Conservation (phyloP, 2,797 vertebrate species). For the Sebastes itinus region DNA sequence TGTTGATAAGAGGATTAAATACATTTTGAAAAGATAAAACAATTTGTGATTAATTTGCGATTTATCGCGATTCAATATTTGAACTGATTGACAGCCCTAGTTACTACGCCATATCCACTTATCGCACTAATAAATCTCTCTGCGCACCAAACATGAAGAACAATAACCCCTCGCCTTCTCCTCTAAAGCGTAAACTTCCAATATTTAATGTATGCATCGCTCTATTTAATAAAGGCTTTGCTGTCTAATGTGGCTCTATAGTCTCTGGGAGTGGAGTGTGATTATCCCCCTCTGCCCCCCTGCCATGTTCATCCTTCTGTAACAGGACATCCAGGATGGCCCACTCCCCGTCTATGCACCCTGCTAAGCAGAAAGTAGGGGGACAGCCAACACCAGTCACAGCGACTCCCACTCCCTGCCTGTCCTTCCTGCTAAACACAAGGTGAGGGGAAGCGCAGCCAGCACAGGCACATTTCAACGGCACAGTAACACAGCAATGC, state of each 20-base stretch:
- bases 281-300: no score
- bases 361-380: neutral
- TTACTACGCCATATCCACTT: neutral
- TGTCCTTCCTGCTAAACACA: neutral
- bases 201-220: neutral
- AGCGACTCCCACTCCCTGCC: neutral
- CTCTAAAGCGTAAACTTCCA: neutral
- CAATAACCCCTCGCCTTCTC: neutral
- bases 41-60: no score
- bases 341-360: neutral
- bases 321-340: constrained; percentile 4
- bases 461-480: neutral
- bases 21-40: no score
- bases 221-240: neutral
- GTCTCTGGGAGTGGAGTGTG: no score
- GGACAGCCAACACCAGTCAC: constrained; percentile 6
- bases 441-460: neutral
- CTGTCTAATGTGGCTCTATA: neutral
- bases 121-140: neutral
- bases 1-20: no score
- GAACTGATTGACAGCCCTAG: no score
- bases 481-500: neutral
- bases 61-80: no score
- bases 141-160: neutral
- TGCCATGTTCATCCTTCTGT: neutral